Evolutionary conservation across 2,797 vertebrate species (phyloP).

Genomic region (Malacoraja senta): DNA sequence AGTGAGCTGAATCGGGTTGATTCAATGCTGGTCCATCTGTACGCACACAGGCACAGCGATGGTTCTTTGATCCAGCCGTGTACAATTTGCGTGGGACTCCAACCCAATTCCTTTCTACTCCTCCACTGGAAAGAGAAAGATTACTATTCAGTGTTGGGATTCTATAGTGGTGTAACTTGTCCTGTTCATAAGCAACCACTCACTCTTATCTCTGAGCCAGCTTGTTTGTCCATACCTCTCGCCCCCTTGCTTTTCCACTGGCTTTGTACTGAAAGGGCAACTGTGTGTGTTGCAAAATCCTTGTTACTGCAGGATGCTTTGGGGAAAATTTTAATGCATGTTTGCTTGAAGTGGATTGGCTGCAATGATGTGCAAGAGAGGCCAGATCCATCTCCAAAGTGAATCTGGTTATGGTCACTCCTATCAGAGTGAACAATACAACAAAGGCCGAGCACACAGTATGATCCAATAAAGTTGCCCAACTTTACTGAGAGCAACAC

Average conservation of each 20-base stretch:
- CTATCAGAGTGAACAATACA: too few species aligned
- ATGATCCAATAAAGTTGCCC: too few species aligned
- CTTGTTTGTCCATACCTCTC: background rate
- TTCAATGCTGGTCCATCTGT: slow-evolving; percentile 48
- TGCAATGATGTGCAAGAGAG: background rate
- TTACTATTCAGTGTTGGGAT: background rate
- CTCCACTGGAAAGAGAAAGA: slow-evolving; percentile 61
- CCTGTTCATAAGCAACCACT: background rate
- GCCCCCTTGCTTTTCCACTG: background rate
- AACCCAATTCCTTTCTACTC: slow-evolving; percentile 72
- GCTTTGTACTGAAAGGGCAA: background rate
- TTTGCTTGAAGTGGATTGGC: background rate
- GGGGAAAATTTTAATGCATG: too few species aligned
- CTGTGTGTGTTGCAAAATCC: background rate
- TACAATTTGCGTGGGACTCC: slow-evolving; percentile 80
- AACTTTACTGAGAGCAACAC: too few species aligned
- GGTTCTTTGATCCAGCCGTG: slow-evolving; percentile 56
- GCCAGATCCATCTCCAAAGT: background rate
- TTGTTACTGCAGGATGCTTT: background rate
- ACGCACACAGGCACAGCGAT: slow-evolving; percentile 74
- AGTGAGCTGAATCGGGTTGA: slow-evolving; percentile 4
- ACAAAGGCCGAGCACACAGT: too few species aligned
- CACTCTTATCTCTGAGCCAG: background rate
- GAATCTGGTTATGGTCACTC: background rate
- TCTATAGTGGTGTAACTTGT: background rate